Evolutionary conservation across 2,113 vertebrate genomes (phyloP), one percentile per base, ranked within the genome.

Genomic region (Pardalotus punctatus): DNA sequence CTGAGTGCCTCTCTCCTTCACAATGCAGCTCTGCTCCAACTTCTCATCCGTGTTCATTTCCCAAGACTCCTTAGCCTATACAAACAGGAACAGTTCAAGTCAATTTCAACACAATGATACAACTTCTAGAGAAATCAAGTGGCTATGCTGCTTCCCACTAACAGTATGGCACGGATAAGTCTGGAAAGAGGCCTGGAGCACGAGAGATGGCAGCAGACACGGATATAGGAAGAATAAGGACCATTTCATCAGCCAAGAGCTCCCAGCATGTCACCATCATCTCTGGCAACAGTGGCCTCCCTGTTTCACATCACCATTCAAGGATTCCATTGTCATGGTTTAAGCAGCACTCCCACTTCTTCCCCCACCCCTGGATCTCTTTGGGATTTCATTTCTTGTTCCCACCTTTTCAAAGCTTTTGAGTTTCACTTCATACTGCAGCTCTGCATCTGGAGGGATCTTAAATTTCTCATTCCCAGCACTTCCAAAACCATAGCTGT

Each of bases 41-140:
- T 99, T 99, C 97, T 99, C 99, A 56, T 90, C 90, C 0, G 98
- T 97, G 95, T 98, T 99, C 99, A 99, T 99, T 96, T 99, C 99
- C 99, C 99, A 99, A 6, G 99, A 99, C 71, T 99, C 99, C 88
- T 99, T 99, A 33, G 99, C 99, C 99, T 99, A 95, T 19, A 33
- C 22, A 42, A 66, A 92, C 8, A 97, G 31, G 47, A 94, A 96
- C 4, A 91, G 7, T 60, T 79, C 24, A 23, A 90, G 62, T 97
- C 80, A 97, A 38, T 14, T 72, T 65, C 19, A 40, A 62, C 35
- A 96, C 84, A 96, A 29, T 28, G 8, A 36, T 3, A 58, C 6
- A 57, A 31, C 6, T 76, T 61, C 38, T 21, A 33, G 6, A 21
- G 42, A 60, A 88, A 67, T 10, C 4, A 69, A 35, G 13, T 8